Evolutionary conservation across 1,140 invertebrate species (phyloP).

Genomic region (Hyposmocoma kahamanoa): DNA sequence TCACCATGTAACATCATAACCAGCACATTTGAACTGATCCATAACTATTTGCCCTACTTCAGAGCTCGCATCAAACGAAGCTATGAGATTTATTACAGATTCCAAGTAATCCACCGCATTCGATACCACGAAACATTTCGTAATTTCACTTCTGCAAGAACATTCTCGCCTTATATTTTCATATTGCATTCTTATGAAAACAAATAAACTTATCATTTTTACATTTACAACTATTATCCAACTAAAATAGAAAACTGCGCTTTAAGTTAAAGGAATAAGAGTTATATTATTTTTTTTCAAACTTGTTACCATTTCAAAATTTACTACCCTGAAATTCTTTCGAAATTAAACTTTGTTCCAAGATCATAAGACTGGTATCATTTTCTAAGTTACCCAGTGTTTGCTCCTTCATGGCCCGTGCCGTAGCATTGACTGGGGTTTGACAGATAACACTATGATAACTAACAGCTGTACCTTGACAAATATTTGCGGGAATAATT

Average conservation of each 20-base stretch:
- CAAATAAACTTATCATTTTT: not conserved
- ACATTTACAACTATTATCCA: not conserved
- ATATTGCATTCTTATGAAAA: not conserved
- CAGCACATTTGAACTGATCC: too few species aligned
- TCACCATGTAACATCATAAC: too few species aligned
- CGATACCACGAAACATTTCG: not conserved
- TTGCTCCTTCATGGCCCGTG: conserved; percentile 43
- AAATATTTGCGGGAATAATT: conserved; percentile 63
- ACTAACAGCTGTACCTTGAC: conserved; percentile 48
- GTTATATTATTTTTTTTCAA: too few species aligned
- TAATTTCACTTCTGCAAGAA: not conserved
- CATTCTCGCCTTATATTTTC: too few species aligned
- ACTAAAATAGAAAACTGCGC: not conserved
- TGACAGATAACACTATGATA: conserved; percentile 70
- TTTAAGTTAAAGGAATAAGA: too few species aligned
- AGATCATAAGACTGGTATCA: too few species aligned
- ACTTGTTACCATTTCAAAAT: too few species aligned
- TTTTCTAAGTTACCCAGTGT: not conserved
- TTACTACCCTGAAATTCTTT: too few species aligned
- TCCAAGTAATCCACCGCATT: conserved; percentile 14
- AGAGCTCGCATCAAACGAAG: conserved; percentile 24
- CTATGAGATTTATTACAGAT: conserved; percentile 33
- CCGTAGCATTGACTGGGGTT: conserved; percentile 67
- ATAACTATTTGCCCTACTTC: conserved; percentile 30
- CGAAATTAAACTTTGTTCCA: too few species aligned